Conservation (phyloP, 2,888 invertebrate species). For the Gastrophysa polygoni region DNA sequence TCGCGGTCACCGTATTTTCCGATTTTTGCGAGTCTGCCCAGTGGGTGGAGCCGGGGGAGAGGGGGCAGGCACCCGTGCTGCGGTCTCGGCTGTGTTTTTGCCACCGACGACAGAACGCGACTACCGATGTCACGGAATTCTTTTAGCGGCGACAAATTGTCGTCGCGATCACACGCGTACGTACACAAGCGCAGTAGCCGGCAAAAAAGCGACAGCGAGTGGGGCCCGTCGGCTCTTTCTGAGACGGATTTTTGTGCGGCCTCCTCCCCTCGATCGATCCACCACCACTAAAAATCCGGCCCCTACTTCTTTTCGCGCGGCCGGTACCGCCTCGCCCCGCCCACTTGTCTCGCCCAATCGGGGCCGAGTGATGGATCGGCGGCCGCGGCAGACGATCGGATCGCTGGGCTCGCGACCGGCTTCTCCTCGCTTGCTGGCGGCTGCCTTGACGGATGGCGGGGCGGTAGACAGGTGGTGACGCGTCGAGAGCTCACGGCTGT, state of each 20-base stretch:
- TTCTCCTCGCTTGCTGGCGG: conserved; percentile 28
- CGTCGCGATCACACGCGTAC: conserved; percentile 56
- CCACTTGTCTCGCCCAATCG: conserved; percentile 58
- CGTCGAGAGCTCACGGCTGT: background rate
- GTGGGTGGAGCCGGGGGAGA: conserved; percentile 63
- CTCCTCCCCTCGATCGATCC: conserved; percentile 58
- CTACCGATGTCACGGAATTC: conserved; percentile 61
- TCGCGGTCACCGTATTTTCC: conserved; percentile 60
- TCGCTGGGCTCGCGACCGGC: conserved; percentile 39
- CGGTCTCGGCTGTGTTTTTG: conserved; percentile 58
- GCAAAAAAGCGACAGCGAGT: conserved; percentile 52
- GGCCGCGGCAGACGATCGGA: conserved; percentile 42
- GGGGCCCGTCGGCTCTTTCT: conserved; percentile 56
- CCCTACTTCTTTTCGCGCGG: conserved; percentile 59
- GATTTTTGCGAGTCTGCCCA: conserved; percentile 63
- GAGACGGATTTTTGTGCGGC: conserved; percentile 56
- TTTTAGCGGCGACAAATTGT: conserved; percentile 60
- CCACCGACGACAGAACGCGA: conserved; percentile 58
- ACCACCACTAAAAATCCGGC: conserved; percentile 60
- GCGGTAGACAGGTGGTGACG: background rate
- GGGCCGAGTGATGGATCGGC: conserved; percentile 57
- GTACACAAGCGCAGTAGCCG: conserved; percentile 58
- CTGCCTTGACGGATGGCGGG: background rate
- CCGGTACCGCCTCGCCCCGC: conserved; percentile 60
- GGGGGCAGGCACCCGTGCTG: conserved; percentile 59